Evolutionary conservation across 2,797 vertebrate species (phyloP).

Genomic region (Sebastes variabilis): DNA sequence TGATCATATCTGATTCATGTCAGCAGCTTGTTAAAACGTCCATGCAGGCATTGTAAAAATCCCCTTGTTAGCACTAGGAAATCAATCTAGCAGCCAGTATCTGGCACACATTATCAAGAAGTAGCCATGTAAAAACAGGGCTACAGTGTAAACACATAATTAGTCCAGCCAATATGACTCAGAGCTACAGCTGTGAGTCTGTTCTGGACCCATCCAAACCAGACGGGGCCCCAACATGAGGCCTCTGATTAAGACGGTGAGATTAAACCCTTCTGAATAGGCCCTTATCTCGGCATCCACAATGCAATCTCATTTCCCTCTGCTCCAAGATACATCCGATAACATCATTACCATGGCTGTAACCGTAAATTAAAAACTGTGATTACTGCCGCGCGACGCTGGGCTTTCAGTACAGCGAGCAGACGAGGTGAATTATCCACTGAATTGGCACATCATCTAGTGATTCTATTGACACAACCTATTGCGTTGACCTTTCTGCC

Average conservation of each 20-base stretch:
- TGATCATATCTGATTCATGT: neutral
- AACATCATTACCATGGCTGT: constrained; percentile 15
- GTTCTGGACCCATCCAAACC: neutral
- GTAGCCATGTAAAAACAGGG: neutral
- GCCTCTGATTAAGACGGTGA: constrained; percentile 5
- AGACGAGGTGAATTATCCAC: constrained; percentile 17
- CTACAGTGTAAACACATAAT: neutral
- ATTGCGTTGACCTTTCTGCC: constrained; percentile 16
- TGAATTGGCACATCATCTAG: constrained; percentile 14
- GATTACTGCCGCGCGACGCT: neutral
- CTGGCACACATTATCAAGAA: neutral
- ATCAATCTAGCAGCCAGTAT: neutral
- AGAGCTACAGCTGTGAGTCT: neutral
- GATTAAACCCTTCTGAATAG: constrained; percentile 27
- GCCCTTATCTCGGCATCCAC: constrained; percentile 26
- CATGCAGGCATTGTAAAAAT: neutral
- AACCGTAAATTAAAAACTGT: constrained; percentile 32
- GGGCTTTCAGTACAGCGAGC: neutral
- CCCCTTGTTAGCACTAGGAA: neutral
- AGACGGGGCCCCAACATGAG: neutral
- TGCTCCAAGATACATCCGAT: constrained; percentile 33
- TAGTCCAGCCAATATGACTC: neutral
- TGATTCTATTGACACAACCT: constrained; percentile 16
- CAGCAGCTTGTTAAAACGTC: neutral
- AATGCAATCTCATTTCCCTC: constrained; percentile 48